A percentile compares a stretch with the other conserved stretches of the same genome.
Conservation (phyloP, 2,888 invertebrate genomes). For the Branchipolynoe longqiensis region DNA sequence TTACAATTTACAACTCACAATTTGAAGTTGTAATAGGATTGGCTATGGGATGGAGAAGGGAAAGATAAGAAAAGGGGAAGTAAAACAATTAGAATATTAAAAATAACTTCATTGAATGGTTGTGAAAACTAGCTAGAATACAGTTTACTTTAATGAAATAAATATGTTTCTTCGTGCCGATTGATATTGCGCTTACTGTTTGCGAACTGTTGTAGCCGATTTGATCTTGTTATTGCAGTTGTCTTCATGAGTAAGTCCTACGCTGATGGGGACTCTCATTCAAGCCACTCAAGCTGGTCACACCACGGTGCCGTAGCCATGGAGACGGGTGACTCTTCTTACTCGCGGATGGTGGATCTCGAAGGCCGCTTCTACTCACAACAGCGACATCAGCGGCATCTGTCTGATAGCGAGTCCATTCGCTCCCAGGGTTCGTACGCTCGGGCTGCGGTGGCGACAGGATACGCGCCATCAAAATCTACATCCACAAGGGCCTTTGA, state of each 20-base stretch:
- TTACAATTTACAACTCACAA: no score
- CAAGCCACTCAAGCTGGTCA: conserved; percentile 42
- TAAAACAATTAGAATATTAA: no score
- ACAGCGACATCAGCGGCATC: conserved; percentile 45
- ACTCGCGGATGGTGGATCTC: conserved; percentile 34
- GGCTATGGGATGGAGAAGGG: no score
- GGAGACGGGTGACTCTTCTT: conserved; percentile 35
- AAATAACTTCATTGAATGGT: no score
- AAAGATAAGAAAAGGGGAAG: no score
- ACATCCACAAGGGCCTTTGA: conserved; percentile 4
- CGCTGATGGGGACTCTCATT: conserved; percentile 38
- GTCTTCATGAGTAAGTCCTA: conserved; percentile 45
- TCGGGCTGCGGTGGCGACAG: conserved; percentile 11
- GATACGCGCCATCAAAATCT: conserved; percentile 11
- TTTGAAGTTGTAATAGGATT: no score
- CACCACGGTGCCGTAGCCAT: conserved; percentile 33
- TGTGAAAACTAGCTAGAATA: no score
- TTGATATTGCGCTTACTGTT: no score
- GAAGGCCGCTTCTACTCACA: conserved; percentile 47
- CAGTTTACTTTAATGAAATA: no score
- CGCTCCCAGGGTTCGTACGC: conserved; percentile 28
- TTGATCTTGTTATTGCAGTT: no score
- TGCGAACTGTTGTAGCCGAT: no score
- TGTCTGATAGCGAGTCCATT: conserved; percentile 29
- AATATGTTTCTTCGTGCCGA: no score